Evolutionary conservation across 2,797 vertebrate species (phyloP).

Genomic region (Molossus molossus): DNA sequence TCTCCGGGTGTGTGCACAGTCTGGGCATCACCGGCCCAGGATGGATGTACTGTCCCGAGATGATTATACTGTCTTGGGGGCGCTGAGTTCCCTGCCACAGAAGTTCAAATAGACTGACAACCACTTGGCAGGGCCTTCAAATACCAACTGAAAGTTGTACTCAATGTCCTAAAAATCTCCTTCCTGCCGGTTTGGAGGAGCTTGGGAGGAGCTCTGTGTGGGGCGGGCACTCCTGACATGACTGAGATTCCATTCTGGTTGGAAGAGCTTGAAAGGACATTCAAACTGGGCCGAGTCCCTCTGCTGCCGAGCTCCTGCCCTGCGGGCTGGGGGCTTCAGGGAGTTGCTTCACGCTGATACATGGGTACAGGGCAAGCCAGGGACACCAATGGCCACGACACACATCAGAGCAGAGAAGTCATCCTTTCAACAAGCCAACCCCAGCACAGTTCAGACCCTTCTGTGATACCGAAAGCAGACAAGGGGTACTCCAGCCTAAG

Average conservation of each 20-base stretch:
- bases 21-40: neutral
- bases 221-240: neutral
- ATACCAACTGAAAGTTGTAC: neutral
- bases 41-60: neutral
- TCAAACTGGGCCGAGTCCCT: neutral
- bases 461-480: neutral
- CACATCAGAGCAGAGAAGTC: neutral
- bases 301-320: neutral
- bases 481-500: conserved; percentile 48
- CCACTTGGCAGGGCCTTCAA: neutral
- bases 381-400: neutral
- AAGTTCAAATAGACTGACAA: neutral
- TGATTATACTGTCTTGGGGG: neutral
- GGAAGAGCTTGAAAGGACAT: neutral
- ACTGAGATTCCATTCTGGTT: neutral
- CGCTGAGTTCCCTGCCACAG: neutral
- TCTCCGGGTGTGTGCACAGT: neutral
- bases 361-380: neutral
- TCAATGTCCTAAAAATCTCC: neutral
- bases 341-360: neutral
- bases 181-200: neutral
- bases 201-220: neutral
- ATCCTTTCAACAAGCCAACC: conserved; percentile 71
- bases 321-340: neutral
- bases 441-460: neutral